These are phyloP conservation scores for Procapra przewalskii DNA, from an alignment of 2,113 vertebrate genomes.

Conservation along the genomic window DNA sequence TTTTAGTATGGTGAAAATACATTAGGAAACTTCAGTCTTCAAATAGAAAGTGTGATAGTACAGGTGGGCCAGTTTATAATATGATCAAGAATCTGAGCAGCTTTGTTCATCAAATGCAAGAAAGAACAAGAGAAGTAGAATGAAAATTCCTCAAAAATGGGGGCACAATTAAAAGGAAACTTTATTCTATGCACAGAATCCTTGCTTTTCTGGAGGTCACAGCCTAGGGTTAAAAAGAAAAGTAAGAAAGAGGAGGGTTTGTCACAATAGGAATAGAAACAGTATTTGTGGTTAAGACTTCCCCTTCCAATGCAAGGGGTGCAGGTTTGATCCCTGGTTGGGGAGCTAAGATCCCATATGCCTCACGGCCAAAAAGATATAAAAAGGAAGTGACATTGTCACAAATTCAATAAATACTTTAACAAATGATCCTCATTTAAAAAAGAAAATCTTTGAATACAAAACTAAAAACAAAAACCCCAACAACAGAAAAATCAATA, in stretches of 20 bases:
- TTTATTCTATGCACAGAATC: neutral
- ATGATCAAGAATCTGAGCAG: neutral
- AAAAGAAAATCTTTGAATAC: neutral
- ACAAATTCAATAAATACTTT: neutral
- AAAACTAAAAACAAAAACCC: neutral
- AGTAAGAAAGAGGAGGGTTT: neutral
- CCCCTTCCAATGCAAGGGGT: neutral
- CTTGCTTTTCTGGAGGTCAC: neutral
- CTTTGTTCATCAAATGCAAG: neutral
- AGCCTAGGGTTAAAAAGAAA: neutral
- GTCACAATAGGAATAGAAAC: neutral
- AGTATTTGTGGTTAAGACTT: neutral
- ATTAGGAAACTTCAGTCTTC: neutral
- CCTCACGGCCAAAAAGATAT: neutral
- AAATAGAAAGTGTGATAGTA: neutral
- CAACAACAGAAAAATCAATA: neutral
- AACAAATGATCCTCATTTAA: neutral
- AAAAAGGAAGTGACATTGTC: neutral
- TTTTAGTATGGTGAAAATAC: slow-evolving; percentile 37
- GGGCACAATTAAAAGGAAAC: neutral
- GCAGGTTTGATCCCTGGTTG: neutral
- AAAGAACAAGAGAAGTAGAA: neutral
- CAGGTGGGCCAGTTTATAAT: neutral
- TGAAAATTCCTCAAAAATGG: neutral
- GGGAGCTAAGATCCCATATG: neutral